These are phyloP conservation scores for Tholera decimalis DNA, from an alignment of 2,888 invertebrate species.

Conservation along the genomic window DNA sequence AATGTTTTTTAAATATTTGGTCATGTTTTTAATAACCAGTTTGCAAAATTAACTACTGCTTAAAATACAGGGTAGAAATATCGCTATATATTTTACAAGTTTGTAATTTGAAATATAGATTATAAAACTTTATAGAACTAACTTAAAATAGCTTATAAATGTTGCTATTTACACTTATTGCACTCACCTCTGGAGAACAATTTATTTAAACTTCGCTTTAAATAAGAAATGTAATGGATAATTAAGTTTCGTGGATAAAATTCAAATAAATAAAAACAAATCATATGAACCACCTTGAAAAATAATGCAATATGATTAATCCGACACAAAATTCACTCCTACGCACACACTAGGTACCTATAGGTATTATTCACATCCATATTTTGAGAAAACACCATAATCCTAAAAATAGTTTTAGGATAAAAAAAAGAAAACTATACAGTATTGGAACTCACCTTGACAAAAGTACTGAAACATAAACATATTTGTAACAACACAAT, in stretches of 20 bases:
- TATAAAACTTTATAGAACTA: too few relatives aligned
- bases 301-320: not conserved
- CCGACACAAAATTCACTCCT: not conserved
- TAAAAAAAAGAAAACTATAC: conserved; percentile 13
- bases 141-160: not conserved
- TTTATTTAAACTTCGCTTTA: not conserved
- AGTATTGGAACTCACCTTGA: conserved; percentile 57
- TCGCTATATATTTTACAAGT: too few relatives aligned
- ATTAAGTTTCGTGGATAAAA: not conserved
- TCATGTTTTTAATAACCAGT: too few relatives aligned
- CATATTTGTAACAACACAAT: conserved; percentile 50
- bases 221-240: not conserved
- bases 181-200: not conserved
- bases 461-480: conserved; percentile 41
- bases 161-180: not conserved
- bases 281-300: not conserved
- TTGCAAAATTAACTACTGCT: too few relatives aligned
- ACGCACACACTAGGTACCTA: not conserved
- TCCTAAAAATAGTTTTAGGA: not conserved
- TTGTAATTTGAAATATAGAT: too few relatives aligned
- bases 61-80: too few relatives aligned
- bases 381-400: not conserved
- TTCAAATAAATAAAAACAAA: not conserved
- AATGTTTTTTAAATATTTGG: too few relatives aligned
- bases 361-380: not conserved